Base-by-base conservation (phyloP, 2,113 vertebrate genomes). In the Perca fluviatilis region DNA sequence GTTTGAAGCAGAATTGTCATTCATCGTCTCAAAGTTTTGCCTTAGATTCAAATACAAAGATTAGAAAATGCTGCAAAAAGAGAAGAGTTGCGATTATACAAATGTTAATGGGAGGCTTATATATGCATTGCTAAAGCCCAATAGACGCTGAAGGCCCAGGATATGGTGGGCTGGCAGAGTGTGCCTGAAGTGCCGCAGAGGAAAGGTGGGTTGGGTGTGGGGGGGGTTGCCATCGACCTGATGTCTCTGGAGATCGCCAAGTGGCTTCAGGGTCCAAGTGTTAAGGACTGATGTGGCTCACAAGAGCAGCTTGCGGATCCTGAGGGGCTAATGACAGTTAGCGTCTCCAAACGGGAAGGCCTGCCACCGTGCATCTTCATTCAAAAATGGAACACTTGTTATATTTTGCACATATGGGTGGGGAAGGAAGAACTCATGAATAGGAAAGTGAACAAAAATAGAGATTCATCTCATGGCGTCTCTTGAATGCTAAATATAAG, bases 401-500 rank as follows among this genome's bases (percentile, higher is more conserved):
- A 71, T 71, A 68, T 82, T 78, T 86, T 86, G 68, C 80, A 80
- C 90, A 87, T 73, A 80, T 43, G 86, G 86, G 74, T 76, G 82
- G 71, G 74, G 74, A 88, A 91, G 90, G 84, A 86, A 43, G 85
- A 90, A 91, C 89, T 80, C 90, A 88, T 93, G 85, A 90, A 91
- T 84, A 85, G 70, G 68, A 88, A 91, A 93, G 86, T 67, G 77
- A 91, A 91, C 91, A 89, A 94, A 93, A 93, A 93, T 89, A 94
- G 90, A 89, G 69, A 85, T 88, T 78, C 70, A 67, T 89, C 88
- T 90, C 76, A 85, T 81, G 91, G 84, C 76, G 82, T 92, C 78
- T 88, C 74, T 89, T 90, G 92, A 93, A 91, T 93, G 78, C 80
- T 92, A 91, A 93, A 93, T 94, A 91, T 93, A 91, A 92, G 90